Percentiles rank a stretch among this genome's conserved stretches.
phyloP scores from a whole-genome alignment of 1,140 invertebrate species.

The Acyrthosiphon pisum region DNA sequence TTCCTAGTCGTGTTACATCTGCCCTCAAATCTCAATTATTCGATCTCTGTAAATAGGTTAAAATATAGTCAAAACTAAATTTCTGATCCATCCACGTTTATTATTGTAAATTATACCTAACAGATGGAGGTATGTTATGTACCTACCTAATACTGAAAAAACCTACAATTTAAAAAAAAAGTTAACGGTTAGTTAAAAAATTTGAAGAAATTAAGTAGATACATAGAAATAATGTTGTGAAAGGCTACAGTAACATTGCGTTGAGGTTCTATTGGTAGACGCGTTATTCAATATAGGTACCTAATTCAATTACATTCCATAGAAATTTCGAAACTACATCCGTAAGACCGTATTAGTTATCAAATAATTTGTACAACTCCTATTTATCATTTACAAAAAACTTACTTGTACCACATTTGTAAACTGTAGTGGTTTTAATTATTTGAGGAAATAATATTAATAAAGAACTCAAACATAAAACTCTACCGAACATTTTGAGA shows the following conservation, averaged over 20 bases:
- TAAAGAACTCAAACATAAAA: conserved; percentile 6
- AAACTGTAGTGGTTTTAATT: conserved; percentile 20
- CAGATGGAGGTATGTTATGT: too few species aligned
- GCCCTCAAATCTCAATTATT: too few species aligned
- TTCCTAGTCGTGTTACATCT: too few species aligned
- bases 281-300: too few species aligned
- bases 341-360: background rate
- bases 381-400: background rate
- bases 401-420: conserved; percentile 53
- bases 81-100: background rate
- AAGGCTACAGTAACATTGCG: background rate
- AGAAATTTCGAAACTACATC: background rate
- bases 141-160: too few species aligned
- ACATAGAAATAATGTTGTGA: background rate
- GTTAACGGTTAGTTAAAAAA: background rate
- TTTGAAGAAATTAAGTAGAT: background rate
- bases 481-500: conserved; percentile 18
- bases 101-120: background rate
- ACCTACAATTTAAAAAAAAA: background rate
- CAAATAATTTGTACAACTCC: background rate
- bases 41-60: background rate
- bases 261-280: background rate
- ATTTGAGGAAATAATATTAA: conserved; percentile 24
- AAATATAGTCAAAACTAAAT: background rate
- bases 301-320: too few species aligned